Base-by-base conservation (phyloP, 2,888 invertebrate genomes). In the Temnothorax ravouxi region DNA sequence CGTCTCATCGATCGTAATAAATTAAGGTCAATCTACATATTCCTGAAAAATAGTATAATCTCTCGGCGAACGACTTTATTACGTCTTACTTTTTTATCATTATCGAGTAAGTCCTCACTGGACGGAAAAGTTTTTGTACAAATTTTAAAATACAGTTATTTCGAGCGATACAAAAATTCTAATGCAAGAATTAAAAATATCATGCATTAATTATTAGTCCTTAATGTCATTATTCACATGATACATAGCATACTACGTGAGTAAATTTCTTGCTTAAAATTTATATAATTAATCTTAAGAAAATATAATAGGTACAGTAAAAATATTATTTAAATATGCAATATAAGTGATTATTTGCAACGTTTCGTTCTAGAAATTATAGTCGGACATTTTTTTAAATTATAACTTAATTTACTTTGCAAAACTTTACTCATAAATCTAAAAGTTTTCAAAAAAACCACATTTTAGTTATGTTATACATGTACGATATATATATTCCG, bases 1-100 rank as follows among this genome's bases (percentile, higher is more conserved):
- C 71, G 87, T 85, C 61, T 79, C 76, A 88, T 89, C 87, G 87
- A 87, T 88, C 87, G 87, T 38, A n/a, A 50, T 75, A 80, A 88
- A 88, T 88, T 88, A 88, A 87, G 87, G 88, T 71, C 88, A 86
- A 83, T 83, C 80, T 71, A 66, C 54, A 66, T 84, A 64, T 84
- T 69, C 47, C 25, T 59, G 21, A 62, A 72, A 72, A 84, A 81
- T 66, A 50, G 13, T 59, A 72, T 59, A 80, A 80, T 80, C 79
- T 59, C 47, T 15, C 38, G 18, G 29, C 29, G 56, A 69, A 72
- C 18, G 47, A 61, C 59, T 80, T 79, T 72, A 80, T 72, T 77
- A 69, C n/a, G 29, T 77, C 18, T 34, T n/a, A 38, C 59, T 44
- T 71, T 67, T 44, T 71, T 67, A 50, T 29, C 18, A 21, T 29